Percentiles rank a stretch among this genome's conserved stretches.
These are phyloP conservation scores for Patella caerulea DNA, from an alignment of 2,888 invertebrate species.

Conservation along the genomic window DNA sequence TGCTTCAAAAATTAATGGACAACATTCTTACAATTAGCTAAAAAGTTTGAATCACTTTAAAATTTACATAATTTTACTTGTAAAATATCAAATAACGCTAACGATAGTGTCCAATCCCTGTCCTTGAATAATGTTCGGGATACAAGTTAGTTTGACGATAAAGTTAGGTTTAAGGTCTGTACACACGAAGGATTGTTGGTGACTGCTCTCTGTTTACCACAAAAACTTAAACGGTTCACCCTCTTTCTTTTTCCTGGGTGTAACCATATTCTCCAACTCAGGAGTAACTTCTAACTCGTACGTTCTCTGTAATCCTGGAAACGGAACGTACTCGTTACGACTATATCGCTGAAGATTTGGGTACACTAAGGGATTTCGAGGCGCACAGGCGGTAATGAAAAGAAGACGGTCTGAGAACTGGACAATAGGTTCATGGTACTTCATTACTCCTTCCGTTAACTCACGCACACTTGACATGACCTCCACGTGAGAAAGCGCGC, in stretches of 20 bases:
- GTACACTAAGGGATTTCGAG: conserved; percentile 39
- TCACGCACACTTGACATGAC: conserved; percentile 62
- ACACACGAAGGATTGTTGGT: no score
- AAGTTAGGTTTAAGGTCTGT: no score
- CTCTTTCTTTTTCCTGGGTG: conserved; percentile 8
- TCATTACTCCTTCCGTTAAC: conserved; percentile 66
- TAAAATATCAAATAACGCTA: no score
- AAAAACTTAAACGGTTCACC: neutral
- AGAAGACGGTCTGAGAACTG: conserved; percentile 66
- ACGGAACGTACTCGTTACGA: conserved; percentile 36
- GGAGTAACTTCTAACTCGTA: conserved; percentile 33
- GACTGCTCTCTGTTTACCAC: no score
- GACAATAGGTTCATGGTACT: conserved; percentile 64
- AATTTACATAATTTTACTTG: no score
- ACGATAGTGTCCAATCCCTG: no score
- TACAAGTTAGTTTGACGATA: no score
- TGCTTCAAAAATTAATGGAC: no score
- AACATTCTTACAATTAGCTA: no score
- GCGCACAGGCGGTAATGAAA: conserved; percentile 60
- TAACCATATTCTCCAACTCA: conserved; percentile 34
- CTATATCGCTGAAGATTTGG: conserved; percentile 53
- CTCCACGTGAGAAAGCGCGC: conserved; percentile 61
- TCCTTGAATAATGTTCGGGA: no score
- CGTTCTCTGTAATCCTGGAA: conserved; percentile 12
- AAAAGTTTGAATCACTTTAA: no score